A percentile compares a stretch with the other conserved stretches of the same genome.
These are phyloP conservation scores for Branchellion lobata DNA, from an alignment of 2,888 invertebrate species.

Conservation along the genomic window DNA sequence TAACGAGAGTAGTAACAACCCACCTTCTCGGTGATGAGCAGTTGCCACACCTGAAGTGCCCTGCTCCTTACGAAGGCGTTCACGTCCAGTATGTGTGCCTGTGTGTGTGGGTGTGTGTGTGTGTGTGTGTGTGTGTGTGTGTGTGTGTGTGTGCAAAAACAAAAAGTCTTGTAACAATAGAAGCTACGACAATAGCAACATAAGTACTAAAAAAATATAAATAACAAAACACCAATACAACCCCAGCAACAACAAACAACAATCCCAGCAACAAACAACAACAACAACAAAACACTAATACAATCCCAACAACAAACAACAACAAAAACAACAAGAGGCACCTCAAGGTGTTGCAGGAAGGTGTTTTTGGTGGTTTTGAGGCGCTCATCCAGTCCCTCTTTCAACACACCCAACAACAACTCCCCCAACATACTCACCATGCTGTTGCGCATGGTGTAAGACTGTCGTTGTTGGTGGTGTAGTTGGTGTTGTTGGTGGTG, in stretches of 20 bases:
- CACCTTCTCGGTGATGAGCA: slow-evolving; percentile 69
- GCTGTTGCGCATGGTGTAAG: slow-evolving; percentile 73
- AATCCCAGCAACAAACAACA: no score
- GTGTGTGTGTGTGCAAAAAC: not conserved
- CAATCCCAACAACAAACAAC: slow-evolving; percentile 1
- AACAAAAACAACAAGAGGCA: slow-evolving; percentile 48
- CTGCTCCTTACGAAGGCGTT: slow-evolving; percentile 83
- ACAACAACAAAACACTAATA: slow-evolving; percentile 3
- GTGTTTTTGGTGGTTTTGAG: slow-evolving; percentile 74
- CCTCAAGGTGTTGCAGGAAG: slow-evolving; percentile 74
- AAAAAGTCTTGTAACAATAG: no score
- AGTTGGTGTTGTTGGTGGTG: not conserved
- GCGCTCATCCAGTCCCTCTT: slow-evolving; percentile 71
- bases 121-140: no score
- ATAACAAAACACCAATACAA: no score
- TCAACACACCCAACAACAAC: slow-evolving; percentile 72
- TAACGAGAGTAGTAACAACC: slow-evolving; percentile 1
- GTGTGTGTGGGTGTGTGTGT: slow-evolving; percentile 17
- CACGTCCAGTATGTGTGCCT: slow-evolving; percentile 78
- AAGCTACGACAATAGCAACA: no score
- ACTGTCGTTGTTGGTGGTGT: slow-evolving; percentile 59
- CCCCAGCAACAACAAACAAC: no score
- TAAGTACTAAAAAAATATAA: no score
- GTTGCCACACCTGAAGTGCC: slow-evolving; percentile 78
- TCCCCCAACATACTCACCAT: slow-evolving; percentile 80